A percentile compares a stretch with the other conserved stretches of the same genome.
phyloP scores from a whole-genome alignment of 2,113 vertebrate genomes.

The Hyaena hyaena region DNA sequence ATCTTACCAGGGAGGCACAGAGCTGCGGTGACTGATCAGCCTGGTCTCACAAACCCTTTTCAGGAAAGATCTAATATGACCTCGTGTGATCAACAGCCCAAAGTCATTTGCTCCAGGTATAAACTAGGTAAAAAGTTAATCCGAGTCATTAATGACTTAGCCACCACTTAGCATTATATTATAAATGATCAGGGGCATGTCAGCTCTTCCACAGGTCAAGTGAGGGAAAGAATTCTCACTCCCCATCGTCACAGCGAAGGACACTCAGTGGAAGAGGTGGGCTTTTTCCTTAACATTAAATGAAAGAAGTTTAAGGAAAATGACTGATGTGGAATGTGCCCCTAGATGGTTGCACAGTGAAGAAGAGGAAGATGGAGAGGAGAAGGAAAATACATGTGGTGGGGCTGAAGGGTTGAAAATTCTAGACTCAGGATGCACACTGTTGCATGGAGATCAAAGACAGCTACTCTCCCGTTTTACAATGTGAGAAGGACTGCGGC shows the following conservation, averaged over 20 bases:
- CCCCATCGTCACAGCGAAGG: not conserved
- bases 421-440: not conserved
- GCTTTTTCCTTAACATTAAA: not conserved
- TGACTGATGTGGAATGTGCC: not conserved
- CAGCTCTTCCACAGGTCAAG: not conserved
- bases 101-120: not conserved
- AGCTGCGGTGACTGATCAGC: conserved; percentile 28
- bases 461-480: not conserved
- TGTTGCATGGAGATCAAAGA: not conserved
- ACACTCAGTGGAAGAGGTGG: not conserved
- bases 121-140: conserved; percentile 60
- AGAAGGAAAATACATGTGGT: not conserved
- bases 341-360: not conserved
- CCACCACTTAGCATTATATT: not conserved
- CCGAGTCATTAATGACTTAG: not conserved
- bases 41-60: conserved; percentile 62
- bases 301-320: not conserved
- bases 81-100: not conserved
- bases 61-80: conserved; percentile 39
- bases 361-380: not conserved
- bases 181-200: not conserved
- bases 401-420: not conserved
- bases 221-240: not conserved
- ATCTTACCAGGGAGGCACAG: conserved; percentile 45
- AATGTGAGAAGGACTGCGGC: not conserved